These are phyloP conservation scores for Laspeyria flexula DNA, from an alignment of 2,888 invertebrate species.

Conservation along the genomic window DNA sequence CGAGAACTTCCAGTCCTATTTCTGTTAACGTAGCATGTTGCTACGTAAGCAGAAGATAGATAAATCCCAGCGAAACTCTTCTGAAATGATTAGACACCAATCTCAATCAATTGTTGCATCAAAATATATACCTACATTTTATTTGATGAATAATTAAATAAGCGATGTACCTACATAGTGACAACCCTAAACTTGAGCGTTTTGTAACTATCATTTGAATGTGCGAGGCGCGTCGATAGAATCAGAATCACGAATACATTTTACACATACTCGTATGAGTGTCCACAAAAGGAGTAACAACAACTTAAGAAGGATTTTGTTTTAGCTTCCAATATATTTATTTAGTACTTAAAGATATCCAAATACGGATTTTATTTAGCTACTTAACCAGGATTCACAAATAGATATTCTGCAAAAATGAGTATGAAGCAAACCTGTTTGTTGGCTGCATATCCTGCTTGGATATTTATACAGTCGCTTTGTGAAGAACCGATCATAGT, in stretches of 20 bases:
- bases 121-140: neutral
- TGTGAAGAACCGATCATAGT: slow-evolving; percentile 4
- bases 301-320: slow-evolving; percentile 31
- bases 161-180: neutral
- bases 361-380: neutral
- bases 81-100: too few relatives aligned
- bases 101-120: too few relatives aligned
- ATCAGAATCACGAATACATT: slow-evolving; percentile 69
- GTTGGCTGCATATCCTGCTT: neutral
- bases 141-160: neutral
- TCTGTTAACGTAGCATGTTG: too few relatives aligned
- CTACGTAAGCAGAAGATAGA: too few relatives aligned
- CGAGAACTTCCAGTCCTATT: too few relatives aligned
- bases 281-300: slow-evolving; percentile 48
- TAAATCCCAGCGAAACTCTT: too few relatives aligned
- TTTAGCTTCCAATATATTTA: slow-evolving; percentile 9
- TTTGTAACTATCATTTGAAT: slow-evolving; percentile 61
- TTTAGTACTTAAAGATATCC: neutral
- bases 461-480: neutral
- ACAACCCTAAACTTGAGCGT: slow-evolving; percentile 44
- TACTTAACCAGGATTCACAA: neutral
- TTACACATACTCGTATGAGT: slow-evolving; percentile 49
- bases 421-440: too few relatives aligned
- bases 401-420: too few relatives aligned
- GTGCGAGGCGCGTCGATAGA: slow-evolving; percentile 61